A percentile compares a stretch with the other conserved stretches of the same genome.
phyloP scores from a whole-genome alignment of 2,888 invertebrate genomes.

The Spisula solida region DNA sequence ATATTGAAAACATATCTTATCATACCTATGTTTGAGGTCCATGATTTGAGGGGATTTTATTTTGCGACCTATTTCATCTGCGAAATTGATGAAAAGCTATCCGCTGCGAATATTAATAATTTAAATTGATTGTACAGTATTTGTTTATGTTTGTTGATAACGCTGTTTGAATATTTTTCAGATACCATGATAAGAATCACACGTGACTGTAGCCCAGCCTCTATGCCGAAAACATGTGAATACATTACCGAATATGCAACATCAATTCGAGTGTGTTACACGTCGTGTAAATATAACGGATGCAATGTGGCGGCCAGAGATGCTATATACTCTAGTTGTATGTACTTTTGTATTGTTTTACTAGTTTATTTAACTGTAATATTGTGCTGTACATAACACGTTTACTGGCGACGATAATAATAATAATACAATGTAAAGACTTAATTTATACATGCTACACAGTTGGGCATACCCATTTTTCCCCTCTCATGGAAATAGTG shows the following conservation, averaged over 20 bases:
- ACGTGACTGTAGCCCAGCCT: slow-evolving; percentile 55
- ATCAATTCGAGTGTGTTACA: slow-evolving; percentile 44
- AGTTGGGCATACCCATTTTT: no score
- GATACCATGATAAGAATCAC: slow-evolving; percentile 54
- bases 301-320: slow-evolving; percentile 38
- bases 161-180: slow-evolving; percentile 36
- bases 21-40: no score
- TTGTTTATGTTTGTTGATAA: no score
- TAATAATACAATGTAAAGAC: no score
- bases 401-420: neutral
- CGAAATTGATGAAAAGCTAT: no score
- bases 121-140: no score
- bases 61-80: no score
- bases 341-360: neutral
- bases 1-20: no score
- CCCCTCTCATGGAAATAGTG: neutral
- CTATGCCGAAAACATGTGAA: slow-evolving; percentile 49
- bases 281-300: slow-evolving; percentile 53
- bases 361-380: neutral
- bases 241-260: slow-evolving; percentile 34
- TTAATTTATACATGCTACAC: no score
- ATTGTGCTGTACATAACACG: neutral
- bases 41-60: no score
- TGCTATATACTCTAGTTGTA: neutral
- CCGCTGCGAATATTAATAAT: no score